Conservation (phyloP, 2,888 invertebrate species). For the Noctua comes region DNA sequence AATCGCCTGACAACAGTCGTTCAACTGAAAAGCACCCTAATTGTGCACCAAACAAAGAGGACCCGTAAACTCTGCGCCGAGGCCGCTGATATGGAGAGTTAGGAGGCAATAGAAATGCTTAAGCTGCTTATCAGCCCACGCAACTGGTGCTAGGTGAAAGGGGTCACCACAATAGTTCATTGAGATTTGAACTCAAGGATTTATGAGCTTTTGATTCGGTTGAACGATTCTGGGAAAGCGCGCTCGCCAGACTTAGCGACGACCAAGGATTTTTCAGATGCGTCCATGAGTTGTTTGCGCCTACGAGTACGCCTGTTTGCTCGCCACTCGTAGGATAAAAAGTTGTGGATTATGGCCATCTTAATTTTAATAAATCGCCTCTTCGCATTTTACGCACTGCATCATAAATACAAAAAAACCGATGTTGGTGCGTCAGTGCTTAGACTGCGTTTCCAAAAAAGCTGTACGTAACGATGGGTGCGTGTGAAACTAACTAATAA, state of each 20-base stretch:
- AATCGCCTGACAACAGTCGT: conserved; percentile 15
- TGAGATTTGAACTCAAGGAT: conserved; percentile 32
- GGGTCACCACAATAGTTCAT: conserved; percentile 50
- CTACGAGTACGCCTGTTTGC: background rate
- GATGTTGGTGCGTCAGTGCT: background rate
- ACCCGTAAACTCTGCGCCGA: background rate
- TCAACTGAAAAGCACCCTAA: conserved; percentile 5
- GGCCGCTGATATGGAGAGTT: conserved; percentile 24
- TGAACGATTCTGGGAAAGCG: background rate
- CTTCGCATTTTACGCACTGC: background rate
- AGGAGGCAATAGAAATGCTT: conserved; percentile 40
- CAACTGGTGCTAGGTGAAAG: conserved; percentile 35
- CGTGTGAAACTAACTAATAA: too few species aligned
- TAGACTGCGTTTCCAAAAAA: background rate
- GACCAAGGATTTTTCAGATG: background rate
- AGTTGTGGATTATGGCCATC: background rate
- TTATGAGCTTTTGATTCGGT: conserved; percentile 34
- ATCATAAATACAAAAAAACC: background rate
- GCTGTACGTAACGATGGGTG: too few species aligned
- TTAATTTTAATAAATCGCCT: background rate
- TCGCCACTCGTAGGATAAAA: too few species aligned
- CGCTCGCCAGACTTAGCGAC: background rate
- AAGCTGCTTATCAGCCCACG: conserved; percentile 53
- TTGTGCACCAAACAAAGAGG: conserved; percentile 40
- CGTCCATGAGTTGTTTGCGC: background rate